These are phyloP conservation scores for Chaetura pelagica DNA, from an alignment of 2,113 vertebrate genomes.

Conservation along the genomic window DNA sequence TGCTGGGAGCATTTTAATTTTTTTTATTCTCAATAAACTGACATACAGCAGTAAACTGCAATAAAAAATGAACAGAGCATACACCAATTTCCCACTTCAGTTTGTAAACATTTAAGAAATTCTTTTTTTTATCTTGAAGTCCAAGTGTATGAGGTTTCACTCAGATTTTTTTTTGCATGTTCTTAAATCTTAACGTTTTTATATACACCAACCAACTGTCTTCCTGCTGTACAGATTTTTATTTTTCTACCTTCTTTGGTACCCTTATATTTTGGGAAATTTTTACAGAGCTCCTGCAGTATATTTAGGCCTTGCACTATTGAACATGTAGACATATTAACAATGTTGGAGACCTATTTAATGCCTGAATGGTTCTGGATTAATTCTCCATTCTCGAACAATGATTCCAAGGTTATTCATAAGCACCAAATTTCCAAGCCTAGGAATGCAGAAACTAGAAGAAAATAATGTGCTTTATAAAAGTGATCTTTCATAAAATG, in stretches of 20 bases:
- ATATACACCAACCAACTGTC: background rate
- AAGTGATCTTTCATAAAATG: background rate
- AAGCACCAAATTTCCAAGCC: background rate
- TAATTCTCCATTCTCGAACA: background rate
- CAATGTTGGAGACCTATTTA: background rate
- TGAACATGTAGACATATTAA: background rate
- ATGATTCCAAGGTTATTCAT: background rate
- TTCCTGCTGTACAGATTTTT: background rate
- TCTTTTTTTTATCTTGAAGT: background rate
- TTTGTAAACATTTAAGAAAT: background rate
- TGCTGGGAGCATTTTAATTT: background rate
- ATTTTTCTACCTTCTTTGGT: background rate
- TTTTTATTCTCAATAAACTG: background rate
- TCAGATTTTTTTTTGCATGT: background rate
- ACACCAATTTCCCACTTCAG: background rate
- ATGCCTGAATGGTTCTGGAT: background rate
- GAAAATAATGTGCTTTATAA: background rate
- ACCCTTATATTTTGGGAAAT: background rate
- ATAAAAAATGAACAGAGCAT: background rate
- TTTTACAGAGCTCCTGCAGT: background rate
- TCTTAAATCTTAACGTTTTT: background rate
- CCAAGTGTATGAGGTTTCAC: background rate
- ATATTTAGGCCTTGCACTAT: background rate
- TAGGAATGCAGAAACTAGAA: background rate
- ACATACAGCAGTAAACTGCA: background rate